A percentile compares a stretch with the other conserved stretches of the same genome.
These are phyloP conservation scores for Drosophila dunni DNA, from an alignment of 1,140 invertebrate species.

Conservation along the genomic window DNA sequence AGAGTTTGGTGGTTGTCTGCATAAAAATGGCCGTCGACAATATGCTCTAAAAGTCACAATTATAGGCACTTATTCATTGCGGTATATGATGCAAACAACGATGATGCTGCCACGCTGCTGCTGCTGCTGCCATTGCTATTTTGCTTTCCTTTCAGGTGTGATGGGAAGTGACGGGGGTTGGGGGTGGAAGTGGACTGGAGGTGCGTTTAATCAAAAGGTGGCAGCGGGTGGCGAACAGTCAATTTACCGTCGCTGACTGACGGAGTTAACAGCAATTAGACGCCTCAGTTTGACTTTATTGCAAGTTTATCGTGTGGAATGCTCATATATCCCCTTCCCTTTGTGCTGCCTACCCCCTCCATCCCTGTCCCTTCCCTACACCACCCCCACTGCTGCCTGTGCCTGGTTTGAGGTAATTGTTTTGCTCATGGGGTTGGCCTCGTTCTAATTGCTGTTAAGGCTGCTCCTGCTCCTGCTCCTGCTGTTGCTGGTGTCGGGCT, in stretches of 20 bases:
- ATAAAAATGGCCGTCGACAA: constrained; percentile 67
- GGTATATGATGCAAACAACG: constrained; percentile 75
- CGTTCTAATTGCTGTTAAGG: constrained; percentile 13
- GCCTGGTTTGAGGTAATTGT: constrained; percentile 56
- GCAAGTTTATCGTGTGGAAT: constrained; percentile 79
- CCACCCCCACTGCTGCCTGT: neutral
- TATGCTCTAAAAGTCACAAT: constrained; percentile 71
- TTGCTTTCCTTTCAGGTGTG: constrained; percentile 29
- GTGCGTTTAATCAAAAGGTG: constrained; percentile 62
- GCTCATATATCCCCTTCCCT: constrained; percentile 13
- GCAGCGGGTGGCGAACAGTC: neutral
- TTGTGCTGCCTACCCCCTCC: constrained; percentile 1
- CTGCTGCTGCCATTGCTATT: neutral
- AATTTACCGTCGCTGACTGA: constrained; percentile 51
- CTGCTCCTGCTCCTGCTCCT: neutral
- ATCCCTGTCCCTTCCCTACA: neutral
- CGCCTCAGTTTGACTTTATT: constrained; percentile 75
- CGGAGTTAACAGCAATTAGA: constrained; percentile 80
- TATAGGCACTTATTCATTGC: constrained; percentile 82
- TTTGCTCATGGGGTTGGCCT: constrained; percentile 46
- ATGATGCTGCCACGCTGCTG: constrained; percentile 30
- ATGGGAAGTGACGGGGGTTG: too few species aligned
- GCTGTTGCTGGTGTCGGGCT: constrained; percentile 9
- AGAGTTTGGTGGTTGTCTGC: constrained; percentile 29
- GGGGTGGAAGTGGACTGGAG: neutral